A percentile compares a stretch with the other conserved stretches of the same genome.
Conservation (phyloP, 2,113 vertebrate genomes). For the Lophotis ruficrista region DNA sequence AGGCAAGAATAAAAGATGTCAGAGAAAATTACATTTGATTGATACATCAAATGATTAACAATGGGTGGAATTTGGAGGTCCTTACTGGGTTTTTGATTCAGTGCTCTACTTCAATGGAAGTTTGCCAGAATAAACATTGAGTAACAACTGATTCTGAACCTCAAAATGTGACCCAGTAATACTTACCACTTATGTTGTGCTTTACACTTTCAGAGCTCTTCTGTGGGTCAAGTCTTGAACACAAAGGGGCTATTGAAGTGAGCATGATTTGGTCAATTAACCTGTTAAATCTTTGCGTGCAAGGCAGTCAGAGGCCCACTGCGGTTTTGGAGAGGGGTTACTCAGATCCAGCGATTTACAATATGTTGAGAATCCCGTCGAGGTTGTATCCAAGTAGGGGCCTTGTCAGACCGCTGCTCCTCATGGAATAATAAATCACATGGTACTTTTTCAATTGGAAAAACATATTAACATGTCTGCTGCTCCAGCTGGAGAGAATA, state of each 20-base stretch:
- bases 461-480: not conserved
- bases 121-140: constrained; percentile 3
- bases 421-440: not conserved
- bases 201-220: constrained; percentile 16
- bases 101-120: not conserved
- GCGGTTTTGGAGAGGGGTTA: constrained; percentile 17
- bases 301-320: not conserved
- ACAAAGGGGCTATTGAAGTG: constrained; percentile 37
- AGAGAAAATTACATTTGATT: not conserved
- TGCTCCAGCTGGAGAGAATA: constrained; percentile 48
- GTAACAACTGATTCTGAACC: constrained; percentile 19
- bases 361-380: not conserved
- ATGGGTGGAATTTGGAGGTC: not conserved
- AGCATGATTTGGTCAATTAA: constrained; percentile 54
- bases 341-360: constrained; percentile 1
- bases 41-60: not conserved
- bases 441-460: not conserved
- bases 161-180: constrained; percentile 13
- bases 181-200: not conserved
- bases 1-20: not conserved
- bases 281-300: constrained; percentile 10
- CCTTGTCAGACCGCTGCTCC: not conserved
- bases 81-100: not conserved
- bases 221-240: constrained; percentile 4
- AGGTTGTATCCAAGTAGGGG: not conserved